Conservation (phyloP, 1,140 invertebrate species). For the Bactericera cockerelli region DNA sequence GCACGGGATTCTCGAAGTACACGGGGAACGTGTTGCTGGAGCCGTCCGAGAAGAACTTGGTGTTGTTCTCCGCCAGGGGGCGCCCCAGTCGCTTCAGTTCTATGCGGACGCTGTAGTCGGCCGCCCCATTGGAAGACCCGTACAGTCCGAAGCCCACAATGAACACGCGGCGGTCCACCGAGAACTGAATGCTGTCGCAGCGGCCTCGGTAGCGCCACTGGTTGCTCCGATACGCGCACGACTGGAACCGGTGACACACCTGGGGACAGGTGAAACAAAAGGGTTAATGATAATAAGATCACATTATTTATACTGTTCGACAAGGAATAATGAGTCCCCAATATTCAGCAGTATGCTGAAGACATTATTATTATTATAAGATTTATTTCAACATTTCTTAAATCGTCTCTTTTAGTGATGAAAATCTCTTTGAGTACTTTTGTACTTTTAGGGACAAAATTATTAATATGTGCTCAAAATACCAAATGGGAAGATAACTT, state of each 20-base stretch:
- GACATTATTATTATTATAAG: no score
- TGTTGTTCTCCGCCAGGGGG: constrained; percentile 73
- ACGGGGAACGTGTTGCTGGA: constrained; percentile 87
- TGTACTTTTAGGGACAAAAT: no score
- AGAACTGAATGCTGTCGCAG: constrained; percentile 85
- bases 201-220: constrained; percentile 86
- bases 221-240: constrained; percentile 87
- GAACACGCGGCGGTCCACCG: constrained; percentile 80
- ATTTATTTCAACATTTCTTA: no score
- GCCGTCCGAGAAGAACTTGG: constrained; percentile 84
- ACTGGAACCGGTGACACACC: constrained; percentile 88
- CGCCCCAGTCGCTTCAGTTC: constrained; percentile 72
- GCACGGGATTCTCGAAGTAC: constrained; percentile 82
- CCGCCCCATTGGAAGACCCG: constrained; percentile 78
- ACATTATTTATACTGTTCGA: no score
- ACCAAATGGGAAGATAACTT: no score
- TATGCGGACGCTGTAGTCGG: constrained; percentile 80
- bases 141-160: constrained; percentile 84
- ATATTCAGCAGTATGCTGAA: no score
- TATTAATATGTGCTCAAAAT: no score
- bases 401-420: no score
- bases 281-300: no score
- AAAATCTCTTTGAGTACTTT: no score
- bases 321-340: no score
- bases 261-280: no score